Evolutionary conservation across 2,888 invertebrate species (phyloP).

Genomic region (Leptinotarsa rubiginosa): DNA sequence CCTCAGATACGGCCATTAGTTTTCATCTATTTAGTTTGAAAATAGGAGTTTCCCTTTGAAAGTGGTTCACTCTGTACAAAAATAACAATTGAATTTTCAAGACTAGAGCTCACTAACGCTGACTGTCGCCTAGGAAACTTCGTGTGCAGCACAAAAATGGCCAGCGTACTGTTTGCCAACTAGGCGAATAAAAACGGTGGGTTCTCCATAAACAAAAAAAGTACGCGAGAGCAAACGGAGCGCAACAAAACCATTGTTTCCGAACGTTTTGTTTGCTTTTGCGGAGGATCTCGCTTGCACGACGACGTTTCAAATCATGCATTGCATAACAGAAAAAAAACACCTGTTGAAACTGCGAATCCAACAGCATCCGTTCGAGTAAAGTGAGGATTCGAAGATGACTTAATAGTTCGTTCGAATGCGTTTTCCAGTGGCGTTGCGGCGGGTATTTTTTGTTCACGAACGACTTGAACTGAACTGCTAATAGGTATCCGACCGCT

Average conservation of each 20-base stretch:
- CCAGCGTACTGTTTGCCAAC: slow-evolving; percentile 30
- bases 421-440: slow-evolving; percentile 23
- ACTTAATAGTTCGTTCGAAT: slow-evolving; percentile 34
- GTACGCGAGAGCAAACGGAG: slow-evolving; percentile 50
- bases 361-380: slow-evolving; percentile 35
- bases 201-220: slow-evolving; percentile 39
- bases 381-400: slow-evolving; percentile 32
- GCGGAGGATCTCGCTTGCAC: slow-evolving; percentile 42
- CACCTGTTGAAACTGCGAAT: slow-evolving; percentile 32
- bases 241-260: slow-evolving; percentile 56
- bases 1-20: too few species aligned
- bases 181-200: slow-evolving; percentile 31
- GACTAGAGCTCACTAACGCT: too few species aligned
- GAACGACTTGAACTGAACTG: too few species aligned
- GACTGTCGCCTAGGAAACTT: not conserved
- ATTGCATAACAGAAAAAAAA: slow-evolving; percentile 49
- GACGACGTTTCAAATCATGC: slow-evolving; percentile 55
- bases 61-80: too few species aligned
- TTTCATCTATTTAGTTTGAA: too few species aligned
- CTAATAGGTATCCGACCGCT: too few species aligned
- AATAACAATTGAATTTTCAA: too few species aligned
- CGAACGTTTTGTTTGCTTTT: slow-evolving; percentile 53
- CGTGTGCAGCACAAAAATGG: slow-evolving; percentile 20
- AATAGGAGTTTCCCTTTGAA: too few species aligned
- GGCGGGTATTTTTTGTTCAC: not conserved